Conservation (phyloP, 2,113 vertebrate genomes). For the Aix galericulata region DNA sequence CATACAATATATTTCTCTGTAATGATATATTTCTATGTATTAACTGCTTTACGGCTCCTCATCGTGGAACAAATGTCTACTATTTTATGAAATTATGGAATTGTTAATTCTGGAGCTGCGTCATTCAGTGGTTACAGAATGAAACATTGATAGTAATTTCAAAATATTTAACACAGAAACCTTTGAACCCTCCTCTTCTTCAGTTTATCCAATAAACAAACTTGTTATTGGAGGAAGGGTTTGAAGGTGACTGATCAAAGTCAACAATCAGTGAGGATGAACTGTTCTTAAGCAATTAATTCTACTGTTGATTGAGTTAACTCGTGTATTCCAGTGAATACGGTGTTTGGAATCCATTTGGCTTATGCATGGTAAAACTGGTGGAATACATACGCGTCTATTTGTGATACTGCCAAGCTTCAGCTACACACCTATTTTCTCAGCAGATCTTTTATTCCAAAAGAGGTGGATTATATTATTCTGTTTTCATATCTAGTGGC, state of each 20-base stretch:
- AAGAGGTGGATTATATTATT: background rate
- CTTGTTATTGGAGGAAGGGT: background rate
- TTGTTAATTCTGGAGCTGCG: background rate
- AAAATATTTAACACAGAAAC: background rate
- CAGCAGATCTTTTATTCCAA: background rate
- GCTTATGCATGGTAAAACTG: background rate
- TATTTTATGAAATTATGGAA: background rate
- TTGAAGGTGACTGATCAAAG: background rate
- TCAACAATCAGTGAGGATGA: background rate
- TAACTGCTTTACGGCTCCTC: background rate
- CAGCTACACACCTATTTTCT: background rate
- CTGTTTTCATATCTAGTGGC: background rate
- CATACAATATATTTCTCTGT: background rate
- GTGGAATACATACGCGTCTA: background rate
- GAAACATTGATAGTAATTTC: background rate
- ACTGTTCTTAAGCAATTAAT: conserved; percentile 45
- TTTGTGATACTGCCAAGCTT: background rate
- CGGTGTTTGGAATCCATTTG: background rate
- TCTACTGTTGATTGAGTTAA: conserved; percentile 18
- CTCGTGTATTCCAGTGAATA: background rate
- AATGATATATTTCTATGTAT: background rate
- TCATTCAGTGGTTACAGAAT: background rate
- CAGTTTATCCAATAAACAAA: background rate
- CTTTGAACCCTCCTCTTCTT: background rate
- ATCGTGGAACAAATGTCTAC: background rate